Evolutionary conservation across 2,113 vertebrate species (phyloP).

Genomic region (Casuarius casuarius): DNA sequence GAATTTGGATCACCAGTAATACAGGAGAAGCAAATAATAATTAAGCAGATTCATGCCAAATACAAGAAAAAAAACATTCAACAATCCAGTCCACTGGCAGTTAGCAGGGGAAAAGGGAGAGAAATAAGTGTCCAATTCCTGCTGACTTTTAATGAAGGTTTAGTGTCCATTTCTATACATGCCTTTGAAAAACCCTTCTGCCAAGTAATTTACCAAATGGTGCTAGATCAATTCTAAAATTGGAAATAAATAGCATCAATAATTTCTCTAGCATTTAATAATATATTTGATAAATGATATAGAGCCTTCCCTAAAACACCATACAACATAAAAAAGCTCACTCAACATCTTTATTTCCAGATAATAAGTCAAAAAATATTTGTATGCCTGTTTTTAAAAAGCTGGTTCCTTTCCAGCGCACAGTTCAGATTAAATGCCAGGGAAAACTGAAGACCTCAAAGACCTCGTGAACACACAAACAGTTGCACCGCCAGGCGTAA

Average conservation of each 20-base stretch:
- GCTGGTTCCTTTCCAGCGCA: constrained; percentile 4
- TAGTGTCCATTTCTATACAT: background rate
- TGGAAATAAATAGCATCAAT: background rate
- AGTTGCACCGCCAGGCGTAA: constrained; percentile 5
- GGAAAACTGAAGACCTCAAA: constrained; percentile 31
- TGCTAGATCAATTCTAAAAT: background rate
- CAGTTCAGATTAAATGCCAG: constrained; percentile 21
- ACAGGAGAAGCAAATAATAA: background rate
- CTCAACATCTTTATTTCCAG: background rate
- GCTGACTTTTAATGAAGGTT: background rate
- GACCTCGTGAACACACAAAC: background rate
- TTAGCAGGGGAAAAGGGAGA: background rate
- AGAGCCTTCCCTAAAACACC: background rate
- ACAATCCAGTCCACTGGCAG: background rate
- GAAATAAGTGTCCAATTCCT: background rate
- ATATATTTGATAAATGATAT: background rate
- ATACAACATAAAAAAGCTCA: background rate
- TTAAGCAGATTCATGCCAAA: background rate
- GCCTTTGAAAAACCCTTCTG: background rate
- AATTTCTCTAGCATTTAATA: background rate
- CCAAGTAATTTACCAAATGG: background rate
- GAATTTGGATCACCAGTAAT: background rate
- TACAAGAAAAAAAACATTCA: background rate
- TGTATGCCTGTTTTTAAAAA: background rate
- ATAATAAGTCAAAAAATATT: background rate